These are phyloP conservation scores for Uromys caudimaculatus DNA, from an alignment of 2,797 vertebrate genomes.

Conservation along the genomic window DNA sequence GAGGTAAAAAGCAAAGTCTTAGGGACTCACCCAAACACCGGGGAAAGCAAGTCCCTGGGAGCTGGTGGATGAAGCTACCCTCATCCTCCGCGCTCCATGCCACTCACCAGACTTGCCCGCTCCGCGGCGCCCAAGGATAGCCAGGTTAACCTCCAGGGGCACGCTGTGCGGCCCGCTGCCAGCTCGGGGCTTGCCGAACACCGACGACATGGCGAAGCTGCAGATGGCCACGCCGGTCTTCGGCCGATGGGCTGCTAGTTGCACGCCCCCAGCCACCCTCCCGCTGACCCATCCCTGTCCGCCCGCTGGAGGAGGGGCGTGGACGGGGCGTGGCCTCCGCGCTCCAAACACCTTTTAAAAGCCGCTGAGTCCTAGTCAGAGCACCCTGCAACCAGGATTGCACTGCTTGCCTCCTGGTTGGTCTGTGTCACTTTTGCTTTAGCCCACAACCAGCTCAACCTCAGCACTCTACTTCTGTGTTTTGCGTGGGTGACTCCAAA, in stretches of 20 bases:
- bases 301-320: conserved; percentile 43
- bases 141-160: conserved; percentile 91
- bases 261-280: conserved; percentile 1
- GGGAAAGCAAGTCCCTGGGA: background rate
- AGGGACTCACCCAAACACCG: background rate
- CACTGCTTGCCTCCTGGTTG: background rate
- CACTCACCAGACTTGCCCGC: conserved; percentile 94
- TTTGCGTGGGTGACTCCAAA: background rate
- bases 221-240: background rate
- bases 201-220: conserved; percentile 86
- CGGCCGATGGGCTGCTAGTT: background rate
- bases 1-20: conserved; percentile 24
- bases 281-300: background rate
- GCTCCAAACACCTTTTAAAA: conserved; percentile 90
- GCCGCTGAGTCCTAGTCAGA: conserved; percentile 60
- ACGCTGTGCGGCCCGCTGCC: conserved; percentile 81
- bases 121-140: conserved; percentile 92
- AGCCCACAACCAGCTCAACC: background rate
- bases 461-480: background rate
- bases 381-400: too few relatives aligned
- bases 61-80: background rate
- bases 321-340: conserved; percentile 61
- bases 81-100: background rate
- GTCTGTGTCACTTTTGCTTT: background rate
- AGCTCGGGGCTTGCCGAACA: conserved; percentile 91